Conservation (phyloP, 2,113 vertebrate species). For the Anoura caudifer region DNA sequence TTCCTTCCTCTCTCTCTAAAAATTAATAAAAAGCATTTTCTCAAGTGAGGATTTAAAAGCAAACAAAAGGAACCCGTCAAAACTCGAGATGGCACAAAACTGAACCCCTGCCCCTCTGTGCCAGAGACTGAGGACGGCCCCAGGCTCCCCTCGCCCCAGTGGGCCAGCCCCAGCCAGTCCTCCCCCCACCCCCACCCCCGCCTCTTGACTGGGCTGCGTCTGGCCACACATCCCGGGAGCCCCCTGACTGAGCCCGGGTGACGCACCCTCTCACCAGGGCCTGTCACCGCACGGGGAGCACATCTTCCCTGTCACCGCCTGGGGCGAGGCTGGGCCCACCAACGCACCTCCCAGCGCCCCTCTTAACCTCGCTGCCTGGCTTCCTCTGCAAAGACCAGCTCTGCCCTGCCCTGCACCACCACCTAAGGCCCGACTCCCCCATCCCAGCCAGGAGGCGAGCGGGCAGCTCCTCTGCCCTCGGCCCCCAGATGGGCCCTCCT, state of each 20-base stretch:
- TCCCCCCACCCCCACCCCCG: rapidly evolving
- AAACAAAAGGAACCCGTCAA: no score
- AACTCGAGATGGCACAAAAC: not conserved
- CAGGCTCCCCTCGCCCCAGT: no score
- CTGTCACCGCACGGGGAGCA: not conserved
- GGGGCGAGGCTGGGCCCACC: not conserved
- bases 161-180: not conserved
- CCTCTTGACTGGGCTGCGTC: not conserved
- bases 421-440: not conserved
- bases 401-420: rapidly evolving
- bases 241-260: not conserved
- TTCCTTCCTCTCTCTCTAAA: no score
- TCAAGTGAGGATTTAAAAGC: no score
- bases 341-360: no score
- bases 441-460: no score
- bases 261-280: not conserved
- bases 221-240: not conserved
- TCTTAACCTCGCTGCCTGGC: rapidly evolving
- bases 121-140: not conserved
- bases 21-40: no score
- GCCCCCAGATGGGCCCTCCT: no score
- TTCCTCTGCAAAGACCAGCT: not conserved
- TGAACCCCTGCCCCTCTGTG: not conserved
- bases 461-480: no score
- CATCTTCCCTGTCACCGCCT: no score